These are phyloP conservation scores for Campylomormyrus numenius DNA, from an alignment of 2,113 vertebrate species.

Conservation along the genomic window DNA sequence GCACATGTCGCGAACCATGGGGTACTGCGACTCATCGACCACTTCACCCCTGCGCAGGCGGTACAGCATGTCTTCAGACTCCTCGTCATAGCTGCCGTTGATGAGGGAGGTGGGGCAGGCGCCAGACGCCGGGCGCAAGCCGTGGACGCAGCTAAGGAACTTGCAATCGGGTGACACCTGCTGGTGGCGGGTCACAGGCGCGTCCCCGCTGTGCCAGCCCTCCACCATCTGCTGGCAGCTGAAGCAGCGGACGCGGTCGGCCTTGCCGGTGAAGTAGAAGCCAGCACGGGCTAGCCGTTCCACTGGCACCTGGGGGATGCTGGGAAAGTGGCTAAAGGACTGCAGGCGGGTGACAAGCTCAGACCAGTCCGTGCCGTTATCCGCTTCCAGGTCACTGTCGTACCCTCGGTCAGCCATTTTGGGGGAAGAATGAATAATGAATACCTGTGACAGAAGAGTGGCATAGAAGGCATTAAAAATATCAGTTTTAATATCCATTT, in stretches of 20 bases:
- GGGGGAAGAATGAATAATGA: neutral
- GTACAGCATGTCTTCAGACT: conserved; percentile 48
- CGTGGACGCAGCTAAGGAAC: conserved; percentile 60
- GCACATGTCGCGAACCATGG: conserved; percentile 69
- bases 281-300: conserved; percentile 73
- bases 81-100: conserved; percentile 45
- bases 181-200: conserved; percentile 70
- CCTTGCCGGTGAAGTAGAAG: conserved; percentile 78
- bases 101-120: neutral
- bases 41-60: conserved; percentile 74
- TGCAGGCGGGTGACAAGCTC: conserved; percentile 54
- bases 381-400: conserved; percentile 49
- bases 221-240: conserved; percentile 69
- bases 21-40: conserved; percentile 71
- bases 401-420: conserved; percentile 49
- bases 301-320: conserved; percentile 56
- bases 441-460: neutral
- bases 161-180: conserved; percentile 74
- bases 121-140: neutral
- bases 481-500: neutral
- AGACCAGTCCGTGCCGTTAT: conserved; percentile 50
- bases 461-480: neutral
- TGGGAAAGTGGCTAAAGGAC: conserved; percentile 71
- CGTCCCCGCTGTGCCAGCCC: conserved; percentile 74
- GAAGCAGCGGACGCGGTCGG: conserved; percentile 80